Conservation (phyloP, 2,888 invertebrate species). For the Tenthredo notha region DNA sequence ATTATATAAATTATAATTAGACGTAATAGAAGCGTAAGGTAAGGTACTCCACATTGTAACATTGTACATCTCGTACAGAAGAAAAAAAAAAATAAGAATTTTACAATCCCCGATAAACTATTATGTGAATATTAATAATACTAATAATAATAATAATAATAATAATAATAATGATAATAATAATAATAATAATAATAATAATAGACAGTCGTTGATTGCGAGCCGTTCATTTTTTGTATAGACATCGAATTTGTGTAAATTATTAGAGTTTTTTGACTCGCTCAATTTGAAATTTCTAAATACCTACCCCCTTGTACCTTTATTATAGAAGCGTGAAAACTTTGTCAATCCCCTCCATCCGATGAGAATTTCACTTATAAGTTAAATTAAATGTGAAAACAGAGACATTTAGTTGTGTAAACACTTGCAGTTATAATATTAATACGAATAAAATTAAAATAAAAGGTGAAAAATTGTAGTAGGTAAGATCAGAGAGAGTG, state of each 20-base stretch:
- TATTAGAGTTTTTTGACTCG: neutral
- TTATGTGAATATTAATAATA: neutral
- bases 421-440: slow-evolving; percentile 47
- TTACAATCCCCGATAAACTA: neutral
- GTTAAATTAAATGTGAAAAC: too few relatives aligned
- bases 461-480: slow-evolving; percentile 4
- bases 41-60: neutral
- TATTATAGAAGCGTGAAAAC: neutral
- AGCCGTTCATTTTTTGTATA: slow-evolving; percentile 4
- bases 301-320: neutral
- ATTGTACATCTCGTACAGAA: neutral
- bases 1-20: neutral
- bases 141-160: neutral
- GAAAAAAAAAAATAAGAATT: neutral
- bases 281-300: neutral
- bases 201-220: neutral
- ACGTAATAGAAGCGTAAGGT: neutral
- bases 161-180: neutral
- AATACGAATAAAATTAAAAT: neutral
- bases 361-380: neutral
- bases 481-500: neutral
- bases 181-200: neutral
- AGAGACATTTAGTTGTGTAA: slow-evolving; percentile 61
- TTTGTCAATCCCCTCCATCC: neutral
- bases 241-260: slow-evolving; percentile 16